phyloP scores from a whole-genome alignment of 1,140 invertebrate species.

The Tachypleus tridentatus region DNA sequence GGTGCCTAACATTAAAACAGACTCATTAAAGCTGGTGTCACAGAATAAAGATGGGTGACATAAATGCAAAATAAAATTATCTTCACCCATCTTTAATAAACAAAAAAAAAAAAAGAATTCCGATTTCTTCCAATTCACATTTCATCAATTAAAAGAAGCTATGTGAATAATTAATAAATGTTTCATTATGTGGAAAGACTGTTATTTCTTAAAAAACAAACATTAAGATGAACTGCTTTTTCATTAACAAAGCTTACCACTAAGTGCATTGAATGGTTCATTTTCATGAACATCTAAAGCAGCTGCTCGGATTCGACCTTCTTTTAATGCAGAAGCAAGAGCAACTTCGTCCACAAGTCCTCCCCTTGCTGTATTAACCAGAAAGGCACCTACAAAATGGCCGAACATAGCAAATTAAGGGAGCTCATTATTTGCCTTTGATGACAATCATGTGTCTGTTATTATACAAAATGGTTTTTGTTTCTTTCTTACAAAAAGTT shows the following conservation, averaged over 20 bases:
- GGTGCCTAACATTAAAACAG: conserved; percentile 48
- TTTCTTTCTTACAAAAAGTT: no score
- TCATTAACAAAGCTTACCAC: conserved; percentile 6
- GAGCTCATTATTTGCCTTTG: no score
- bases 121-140: not conserved
- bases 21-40: no score
- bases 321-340: conserved; percentile 85
- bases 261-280: conserved; percentile 91
- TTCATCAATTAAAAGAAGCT: not conserved
- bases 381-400: conserved; percentile 72
- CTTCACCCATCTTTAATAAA: not conserved
- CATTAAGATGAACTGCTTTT: not conserved
- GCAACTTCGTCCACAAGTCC: conserved; percentile 95
- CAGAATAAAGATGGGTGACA: no score
- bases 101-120: not conserved
- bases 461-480: no score
- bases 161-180: not conserved
- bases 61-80: no score
- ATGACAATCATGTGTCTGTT: no score
- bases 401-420: not conserved
- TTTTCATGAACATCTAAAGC: conserved; percentile 97
- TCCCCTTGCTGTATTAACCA: conserved; percentile 97
- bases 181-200: not conserved
- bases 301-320: conserved; percentile 91
- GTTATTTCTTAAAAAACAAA: not conserved